A percentile compares a stretch with the other conserved stretches of the same genome.
Conservation (phyloP, 2,888 invertebrate genomes). For the Sceliomorpha sp. region DNA sequence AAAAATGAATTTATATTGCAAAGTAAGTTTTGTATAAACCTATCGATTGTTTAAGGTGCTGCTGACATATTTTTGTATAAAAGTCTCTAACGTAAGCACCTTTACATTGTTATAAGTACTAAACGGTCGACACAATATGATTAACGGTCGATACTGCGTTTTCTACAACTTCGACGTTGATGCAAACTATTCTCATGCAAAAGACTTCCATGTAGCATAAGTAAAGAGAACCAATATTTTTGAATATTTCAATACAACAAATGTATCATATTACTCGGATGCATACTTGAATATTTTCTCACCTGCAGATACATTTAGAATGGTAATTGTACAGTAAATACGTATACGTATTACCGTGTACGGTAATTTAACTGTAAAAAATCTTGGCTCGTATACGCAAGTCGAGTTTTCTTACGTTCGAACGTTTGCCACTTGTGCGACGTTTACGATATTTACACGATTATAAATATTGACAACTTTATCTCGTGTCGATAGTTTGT, state of each 20-base stretch:
- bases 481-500: too few species aligned
- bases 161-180: conserved; percentile 20
- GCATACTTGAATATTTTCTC: conserved; percentile 24
- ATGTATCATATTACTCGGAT: conserved; percentile 15
- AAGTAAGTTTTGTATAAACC: conserved; percentile 33
- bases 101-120: conserved; percentile 18
- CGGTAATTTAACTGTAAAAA: too few species aligned
- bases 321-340: conserved; percentile 7
- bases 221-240: conserved; percentile 40
- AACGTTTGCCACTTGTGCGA: too few species aligned
- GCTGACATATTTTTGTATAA: conserved; percentile 35
- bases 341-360: background rate
- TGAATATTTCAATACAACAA: conserved; percentile 26
- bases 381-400: too few species aligned
- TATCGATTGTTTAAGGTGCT: conserved; percentile 37
- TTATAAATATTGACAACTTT: too few species aligned
- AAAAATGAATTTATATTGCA: conserved; percentile 15
- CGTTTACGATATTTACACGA: too few species aligned
- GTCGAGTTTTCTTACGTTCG: too few species aligned
- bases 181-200: conserved; percentile 21
- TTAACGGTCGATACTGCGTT: conserved; percentile 10
- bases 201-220: conserved; percentile 40
- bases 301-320: conserved; percentile 3
- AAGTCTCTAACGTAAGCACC: conserved; percentile 30
- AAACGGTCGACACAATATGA: conserved; percentile 11